phyloP scores from a whole-genome alignment of 2,888 invertebrate genomes.

The Metalampra italica region DNA sequence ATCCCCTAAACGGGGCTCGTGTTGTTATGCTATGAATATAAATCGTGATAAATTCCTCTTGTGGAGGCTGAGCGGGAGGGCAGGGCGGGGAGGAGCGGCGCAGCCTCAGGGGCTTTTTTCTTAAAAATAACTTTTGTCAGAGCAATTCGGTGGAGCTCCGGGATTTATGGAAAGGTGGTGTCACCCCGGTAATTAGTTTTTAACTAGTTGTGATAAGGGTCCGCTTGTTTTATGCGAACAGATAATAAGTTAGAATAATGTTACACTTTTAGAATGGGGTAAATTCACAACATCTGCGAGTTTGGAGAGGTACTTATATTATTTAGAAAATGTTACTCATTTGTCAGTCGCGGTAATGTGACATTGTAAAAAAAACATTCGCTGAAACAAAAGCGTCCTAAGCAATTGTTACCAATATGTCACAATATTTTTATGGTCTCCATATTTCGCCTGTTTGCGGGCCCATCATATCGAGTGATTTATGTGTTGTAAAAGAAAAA shows the following conservation, averaged over 20 bases:
- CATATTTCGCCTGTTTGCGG: constrained; percentile 57
- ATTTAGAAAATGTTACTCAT: neutral
- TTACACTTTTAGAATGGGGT: constrained; percentile 34
- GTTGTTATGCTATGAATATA: constrained; percentile 79
- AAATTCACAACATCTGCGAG: constrained; percentile 29
- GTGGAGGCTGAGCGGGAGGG: constrained; percentile 31
- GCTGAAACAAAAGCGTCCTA: constrained; percentile 42
- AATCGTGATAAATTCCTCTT: constrained; percentile 80
- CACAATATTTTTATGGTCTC: constrained; percentile 70
- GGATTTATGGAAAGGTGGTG: constrained; percentile 77
- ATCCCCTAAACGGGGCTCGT: constrained; percentile 71
- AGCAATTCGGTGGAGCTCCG: constrained; percentile 71
- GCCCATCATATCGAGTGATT: constrained; percentile 64
- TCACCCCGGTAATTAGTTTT: constrained; percentile 78
- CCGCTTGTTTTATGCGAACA: constrained; percentile 61
- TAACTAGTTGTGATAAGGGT: constrained; percentile 79
- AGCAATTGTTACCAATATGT: constrained; percentile 53
- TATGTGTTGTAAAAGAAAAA: constrained; percentile 48
- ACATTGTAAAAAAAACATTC: constrained; percentile 31
- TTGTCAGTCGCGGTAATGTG: neutral
- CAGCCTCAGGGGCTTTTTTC: constrained; percentile 76
- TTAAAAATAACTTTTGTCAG: constrained; percentile 79
- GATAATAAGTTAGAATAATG: constrained; percentile 63
- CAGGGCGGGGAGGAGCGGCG: constrained; percentile 40
- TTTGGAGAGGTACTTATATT: neutral